phyloP scores from a whole-genome alignment of 2,888 invertebrate genomes.

The Pachycephus smyrnensis region DNA sequence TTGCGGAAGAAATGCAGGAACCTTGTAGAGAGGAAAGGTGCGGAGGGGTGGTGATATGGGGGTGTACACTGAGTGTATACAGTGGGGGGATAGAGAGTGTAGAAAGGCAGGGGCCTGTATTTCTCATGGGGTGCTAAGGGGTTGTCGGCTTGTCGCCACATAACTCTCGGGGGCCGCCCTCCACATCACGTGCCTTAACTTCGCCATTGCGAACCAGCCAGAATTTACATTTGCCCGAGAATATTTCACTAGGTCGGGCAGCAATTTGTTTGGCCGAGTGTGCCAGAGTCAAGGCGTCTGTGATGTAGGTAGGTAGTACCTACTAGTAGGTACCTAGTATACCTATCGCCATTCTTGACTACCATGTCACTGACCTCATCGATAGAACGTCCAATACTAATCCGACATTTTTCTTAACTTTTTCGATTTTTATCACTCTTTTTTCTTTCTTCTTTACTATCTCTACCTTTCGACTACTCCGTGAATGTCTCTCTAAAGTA shows the following conservation, averaged over 20 bases:
- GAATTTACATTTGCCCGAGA: slow-evolving; percentile 51
- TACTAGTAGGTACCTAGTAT: neutral
- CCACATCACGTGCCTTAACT: slow-evolving; percentile 27
- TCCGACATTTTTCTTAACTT: neutral
- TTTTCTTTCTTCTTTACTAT: neutral
- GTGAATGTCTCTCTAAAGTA: neutral
- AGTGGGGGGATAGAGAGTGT: neutral
- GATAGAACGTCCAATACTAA: neutral
- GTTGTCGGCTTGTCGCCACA: slow-evolving; percentile 57
- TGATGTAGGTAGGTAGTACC: neutral
- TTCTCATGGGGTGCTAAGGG: slow-evolving; percentile 57
- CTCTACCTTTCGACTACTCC: neutral
- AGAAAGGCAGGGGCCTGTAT: slow-evolving; percentile 39
- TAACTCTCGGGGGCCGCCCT: slow-evolving; percentile 43
- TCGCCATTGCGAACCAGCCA: slow-evolving; percentile 25
- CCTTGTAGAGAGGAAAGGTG: neutral
- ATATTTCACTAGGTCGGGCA: slow-evolving; percentile 45
- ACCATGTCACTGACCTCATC: neutral
- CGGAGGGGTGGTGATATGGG: no score
- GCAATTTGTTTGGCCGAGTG: slow-evolving; percentile 51
- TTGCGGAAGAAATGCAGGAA: slow-evolving; percentile 37
- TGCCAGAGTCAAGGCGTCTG: slow-evolving; percentile 2
- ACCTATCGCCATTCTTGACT: neutral
- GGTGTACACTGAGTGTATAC: neutral
- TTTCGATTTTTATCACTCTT: neutral